Base-by-base conservation (phyloP, 64 coral and sea anemone species). In the Hydrozoanthus tunicans region DNA sequence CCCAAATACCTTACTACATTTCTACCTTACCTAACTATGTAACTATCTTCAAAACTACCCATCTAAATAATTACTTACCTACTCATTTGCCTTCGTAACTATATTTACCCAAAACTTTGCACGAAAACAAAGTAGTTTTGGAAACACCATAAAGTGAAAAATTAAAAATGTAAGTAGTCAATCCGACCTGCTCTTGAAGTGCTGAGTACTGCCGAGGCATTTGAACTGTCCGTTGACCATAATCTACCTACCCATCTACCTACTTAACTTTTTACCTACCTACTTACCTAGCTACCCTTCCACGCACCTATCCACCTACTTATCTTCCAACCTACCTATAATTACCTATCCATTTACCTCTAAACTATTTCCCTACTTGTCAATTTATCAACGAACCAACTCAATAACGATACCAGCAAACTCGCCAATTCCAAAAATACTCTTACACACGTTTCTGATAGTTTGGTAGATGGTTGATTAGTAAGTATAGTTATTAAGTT, bases 181-280 rank as follows among this genome's bases (percentile, higher is more conserved):
- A 26, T 12, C 84, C 71, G 56, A 98, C 96, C 93, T 98, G 93
- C 96, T 98, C 93, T 98, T 98, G 27, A 98, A 93, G 69, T 98
- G 96, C 17, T 98, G 96, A 54, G 82, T 93, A 61, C 93, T 91
- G 9, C 96, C 96, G 3, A 98, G 72, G 58, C 96, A 98, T 83
- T 98, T 95, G 76, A 98, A 98, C 63, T 98, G 91, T 73, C 93
- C 96, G 43, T 98, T 98, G 80, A 98, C 96, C 96, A 98, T 98
- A 79, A 98, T 98, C 3, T 43, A 43, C 32, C 32, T 43, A 43
- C 32, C 32, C 32, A 43, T 43, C 32, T 65, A 25, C 24, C 67
- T 70, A 23, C 14, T 0, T 8, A 8, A 26, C 70, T 32, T 20
- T 7, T n/a, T 20, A 10, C 9, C 70, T 7, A 8, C 9, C 20